Conservation (phyloP, 2,113 vertebrate genomes). For the Spheniscus mendiculus region DNA sequence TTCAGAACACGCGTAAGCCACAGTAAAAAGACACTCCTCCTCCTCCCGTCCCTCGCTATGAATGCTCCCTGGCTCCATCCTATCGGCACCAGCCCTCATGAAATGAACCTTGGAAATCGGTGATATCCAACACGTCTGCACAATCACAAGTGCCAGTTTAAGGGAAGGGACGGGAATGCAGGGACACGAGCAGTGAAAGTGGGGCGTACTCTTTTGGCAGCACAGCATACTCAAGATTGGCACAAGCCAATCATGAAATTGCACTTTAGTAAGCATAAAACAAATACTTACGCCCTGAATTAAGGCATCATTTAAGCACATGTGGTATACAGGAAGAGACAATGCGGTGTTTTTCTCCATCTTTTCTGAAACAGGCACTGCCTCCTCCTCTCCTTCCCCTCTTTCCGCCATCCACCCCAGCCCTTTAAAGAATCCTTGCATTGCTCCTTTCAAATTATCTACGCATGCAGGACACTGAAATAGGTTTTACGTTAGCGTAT, state of each 20-base stretch:
- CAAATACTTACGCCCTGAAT: not conserved
- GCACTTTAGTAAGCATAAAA: not conserved
- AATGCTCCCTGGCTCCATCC: not conserved
- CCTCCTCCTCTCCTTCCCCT: not conserved
- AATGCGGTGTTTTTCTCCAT: not conserved
- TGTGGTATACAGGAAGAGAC: not conserved
- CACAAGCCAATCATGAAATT: not conserved
- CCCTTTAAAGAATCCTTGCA: not conserved
- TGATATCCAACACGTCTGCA: accelerated
- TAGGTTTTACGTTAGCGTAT: accelerated
- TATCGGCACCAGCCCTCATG: not conserved
- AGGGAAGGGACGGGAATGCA: not conserved
- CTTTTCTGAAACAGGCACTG: not conserved
- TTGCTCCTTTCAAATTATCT: not conserved
- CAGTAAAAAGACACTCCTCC: not conserved
- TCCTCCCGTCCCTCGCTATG: accelerated
- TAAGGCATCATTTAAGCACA: not conserved
- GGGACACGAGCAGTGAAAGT: not conserved
- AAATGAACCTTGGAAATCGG: not conserved
- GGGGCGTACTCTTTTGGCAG: not conserved
- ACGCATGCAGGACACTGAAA: not conserved
- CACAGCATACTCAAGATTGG: accelerated
- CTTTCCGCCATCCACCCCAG: not conserved
- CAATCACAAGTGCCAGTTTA: not conserved
- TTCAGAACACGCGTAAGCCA: not conserved